Base-by-base conservation (phyloP, 2,888 invertebrate genomes). In the Calameuta filiformis region DNA sequence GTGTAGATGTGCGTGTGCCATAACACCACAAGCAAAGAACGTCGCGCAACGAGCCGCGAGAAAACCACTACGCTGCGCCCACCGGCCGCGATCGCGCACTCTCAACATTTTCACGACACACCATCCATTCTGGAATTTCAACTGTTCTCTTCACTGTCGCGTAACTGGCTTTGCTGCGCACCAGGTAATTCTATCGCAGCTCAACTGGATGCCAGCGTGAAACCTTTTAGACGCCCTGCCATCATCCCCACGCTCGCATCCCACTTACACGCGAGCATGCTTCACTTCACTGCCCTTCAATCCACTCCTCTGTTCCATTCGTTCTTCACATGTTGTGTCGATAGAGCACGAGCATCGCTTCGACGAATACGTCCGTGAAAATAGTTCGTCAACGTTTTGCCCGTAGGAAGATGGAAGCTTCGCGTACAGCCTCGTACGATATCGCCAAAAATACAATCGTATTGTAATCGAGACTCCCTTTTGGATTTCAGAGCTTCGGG, bases 311-410 rank as follows among this genome's bases (percentile, higher is more conserved):
- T 82, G 77, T 75, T 73, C 78, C 79, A 77, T 73, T 79, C 82
- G 80, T 76, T 75, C 81, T 81, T 85, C 82, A 84, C 84, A 85
- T 84, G 85, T 85, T 81, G 85, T 84, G 85, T 85, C 85, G 82
- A 85, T 85, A 85, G 85, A 78, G 80, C 80, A 73, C 69, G 31
- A 69, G 33, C 69, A 69, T 33, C 30, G 69, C 31, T 33, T 69
- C 69, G 30, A 33, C 69, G 69, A 12, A 33, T 33, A 33, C 69
- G 69, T 69, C 69, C 69, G 69, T 31, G 30, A 69, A 69, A 69
- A 69, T 69, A 33, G 33, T 33, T 30, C 69, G 69, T 31, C 69
- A 33, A 69, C 11, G 30, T 69, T 31, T 69, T 33, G 69, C 33
- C 30, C 33, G 69, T 12, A 15, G 0, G 69, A 69, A 30, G 40